Conservation (phyloP, 2,113 vertebrate genomes). For the Dermatemys mawii region DNA sequence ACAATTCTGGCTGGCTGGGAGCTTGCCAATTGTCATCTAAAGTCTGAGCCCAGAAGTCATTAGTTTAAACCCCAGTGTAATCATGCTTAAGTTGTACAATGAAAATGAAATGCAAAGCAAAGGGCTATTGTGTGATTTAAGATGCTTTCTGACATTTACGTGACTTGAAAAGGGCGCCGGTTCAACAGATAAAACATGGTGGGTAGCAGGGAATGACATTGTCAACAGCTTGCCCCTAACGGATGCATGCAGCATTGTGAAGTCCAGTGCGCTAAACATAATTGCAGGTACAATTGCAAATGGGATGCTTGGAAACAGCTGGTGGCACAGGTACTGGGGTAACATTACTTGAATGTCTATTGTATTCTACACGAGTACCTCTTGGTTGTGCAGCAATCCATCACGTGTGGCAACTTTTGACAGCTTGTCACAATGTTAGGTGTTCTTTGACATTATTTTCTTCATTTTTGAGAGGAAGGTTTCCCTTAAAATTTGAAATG, state of each 20-base stretch:
- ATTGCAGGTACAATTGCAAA: not conserved
- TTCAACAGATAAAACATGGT: rapidly evolving
- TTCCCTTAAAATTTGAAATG: not conserved
- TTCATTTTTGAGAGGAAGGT: not conserved
- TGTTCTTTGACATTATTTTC: not conserved
- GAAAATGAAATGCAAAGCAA: conserved; percentile 38
- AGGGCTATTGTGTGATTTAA: conserved; percentile 34
- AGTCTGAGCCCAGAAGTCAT: conserved; percentile 20
- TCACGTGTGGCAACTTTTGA: not conserved
- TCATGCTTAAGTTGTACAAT: conserved; percentile 13
- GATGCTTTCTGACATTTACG: conserved; percentile 2
- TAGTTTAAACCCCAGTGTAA: conserved; percentile 30
- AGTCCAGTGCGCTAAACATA: not conserved
- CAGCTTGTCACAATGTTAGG: not conserved
- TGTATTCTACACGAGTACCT: not conserved
- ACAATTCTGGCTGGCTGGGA: not conserved
- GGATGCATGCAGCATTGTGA: not conserved
- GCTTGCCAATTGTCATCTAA: conserved; percentile 15
- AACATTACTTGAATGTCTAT: not conserved
- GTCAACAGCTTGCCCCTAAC: not conserved
- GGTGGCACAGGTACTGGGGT: not conserved
- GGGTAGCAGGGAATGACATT: rapidly evolving
- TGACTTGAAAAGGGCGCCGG: not conserved
- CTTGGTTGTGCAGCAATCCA: not conserved
- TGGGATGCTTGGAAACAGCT: not conserved